Evolutionary conservation across 2,797 vertebrate species (phyloP), one percentile per base, ranked within the genome.

Genomic region (Melanitta fusca): DNA sequence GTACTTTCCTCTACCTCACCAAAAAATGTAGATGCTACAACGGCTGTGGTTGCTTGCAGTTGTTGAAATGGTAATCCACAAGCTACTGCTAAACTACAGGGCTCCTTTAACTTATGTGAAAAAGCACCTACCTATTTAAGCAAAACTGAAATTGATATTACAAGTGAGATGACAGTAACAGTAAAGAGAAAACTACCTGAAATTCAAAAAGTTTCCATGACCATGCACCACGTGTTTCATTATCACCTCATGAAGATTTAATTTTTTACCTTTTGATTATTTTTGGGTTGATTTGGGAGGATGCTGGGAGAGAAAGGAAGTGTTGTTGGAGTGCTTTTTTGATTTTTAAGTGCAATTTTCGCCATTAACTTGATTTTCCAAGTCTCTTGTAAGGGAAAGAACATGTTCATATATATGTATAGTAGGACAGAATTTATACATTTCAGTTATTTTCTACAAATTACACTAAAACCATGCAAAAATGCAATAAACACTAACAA

Each of bases 401-500:
- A 2, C 10, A 54, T 2, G 3, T 39, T 85, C 8, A 2, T 5
- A 1, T n/a, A 51, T 16, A 45, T 12, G 3, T 41, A 20, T 43
- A 32, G n/a, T 10, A 54, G 58, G 39, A 77, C 4, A 8, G 2
- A 43, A 43, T 47, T 88, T 41, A 54, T 16, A n/a, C 61, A 56
- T 45, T 43, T 43, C 20, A 57, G 20, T 36, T 54, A 43, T 43
- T 43, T 43, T 43, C 41, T 43, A 43, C 41, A 43, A 43, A 43
- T 75, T n/a, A 86, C 39, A 75, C 8, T 38, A 49, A 81, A 77
- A 56, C 5, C 25, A 88, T 43, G 18, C 69, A 95, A 93, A 91
- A 74, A 96, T 45, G 80, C 68, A 98, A 95, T 58, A 85, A 96
- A 96, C 89, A 96, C 91, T 74, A 95, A 95, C 89, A 95, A 69